Evolutionary conservation across 2,113 vertebrate genomes (phyloP).

Genomic region (Cochlearius cochlearius): DNA sequence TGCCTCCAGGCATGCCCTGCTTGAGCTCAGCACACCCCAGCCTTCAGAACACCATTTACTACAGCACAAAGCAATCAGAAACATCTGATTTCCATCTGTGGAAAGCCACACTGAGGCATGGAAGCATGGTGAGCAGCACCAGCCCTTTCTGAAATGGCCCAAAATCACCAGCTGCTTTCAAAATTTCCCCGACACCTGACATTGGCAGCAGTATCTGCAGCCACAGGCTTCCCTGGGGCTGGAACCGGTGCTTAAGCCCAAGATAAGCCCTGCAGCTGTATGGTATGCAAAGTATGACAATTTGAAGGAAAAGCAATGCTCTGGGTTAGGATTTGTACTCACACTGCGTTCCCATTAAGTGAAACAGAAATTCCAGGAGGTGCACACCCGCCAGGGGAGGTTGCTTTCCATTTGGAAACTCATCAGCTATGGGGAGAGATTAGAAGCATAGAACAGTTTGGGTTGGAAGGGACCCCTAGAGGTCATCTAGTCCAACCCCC

Average conservation of each 20-base stretch:
- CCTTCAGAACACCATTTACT: background rate
- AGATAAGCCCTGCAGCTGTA: background rate
- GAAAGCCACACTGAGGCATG: constrained; percentile 65
- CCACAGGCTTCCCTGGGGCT: background rate
- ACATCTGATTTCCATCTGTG: background rate
- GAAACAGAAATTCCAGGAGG: background rate
- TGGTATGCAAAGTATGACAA: background rate
- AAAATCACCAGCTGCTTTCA: constrained; percentile 81
- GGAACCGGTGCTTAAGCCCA: background rate
- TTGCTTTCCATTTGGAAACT: too few species aligned
- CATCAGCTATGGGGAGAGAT: background rate
- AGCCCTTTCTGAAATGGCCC: constrained; percentile 82
- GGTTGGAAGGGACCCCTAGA: too few species aligned
- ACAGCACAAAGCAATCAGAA: background rate
- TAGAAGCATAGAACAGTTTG: too few species aligned
- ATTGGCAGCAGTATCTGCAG: background rate
- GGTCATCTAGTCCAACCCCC: too few species aligned
- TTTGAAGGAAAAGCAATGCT: background rate
- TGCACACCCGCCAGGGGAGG: background rate
- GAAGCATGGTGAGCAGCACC: constrained; percentile 70
- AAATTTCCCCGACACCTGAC: constrained; percentile 63
- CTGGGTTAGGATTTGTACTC: background rate
- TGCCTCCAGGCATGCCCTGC: background rate
- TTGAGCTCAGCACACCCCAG: background rate
- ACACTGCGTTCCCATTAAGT: background rate